A percentile compares a stretch with the other conserved stretches of the same genome.
Conservation (phyloP, 2,888 invertebrate genomes). For the Phytoseiulus persimilis region DNA sequence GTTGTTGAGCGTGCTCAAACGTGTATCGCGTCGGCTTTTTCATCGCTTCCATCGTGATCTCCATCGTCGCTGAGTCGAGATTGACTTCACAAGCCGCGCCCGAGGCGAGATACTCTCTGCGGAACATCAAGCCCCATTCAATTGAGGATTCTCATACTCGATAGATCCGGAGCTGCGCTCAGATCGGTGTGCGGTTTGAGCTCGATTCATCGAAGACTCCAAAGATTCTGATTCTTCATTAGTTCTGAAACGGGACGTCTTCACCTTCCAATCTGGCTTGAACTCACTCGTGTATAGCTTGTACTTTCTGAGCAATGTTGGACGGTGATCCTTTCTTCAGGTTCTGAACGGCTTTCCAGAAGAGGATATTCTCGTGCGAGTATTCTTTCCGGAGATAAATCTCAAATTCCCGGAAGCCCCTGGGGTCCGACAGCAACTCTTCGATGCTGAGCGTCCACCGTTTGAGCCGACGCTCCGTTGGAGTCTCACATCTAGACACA, state of each 20-base stretch:
- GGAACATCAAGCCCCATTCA: conserved; percentile 41
- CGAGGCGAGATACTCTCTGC: conserved; percentile 80
- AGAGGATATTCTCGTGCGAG: conserved; percentile 94
- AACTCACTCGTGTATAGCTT: conserved; percentile 79
- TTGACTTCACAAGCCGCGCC: conserved; percentile 94
- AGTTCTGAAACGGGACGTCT: not conserved
- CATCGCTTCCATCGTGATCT: conserved; percentile 71
- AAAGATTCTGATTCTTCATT: no score
- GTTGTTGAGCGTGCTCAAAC: conserved; percentile 86
- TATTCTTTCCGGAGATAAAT: conserved; percentile 90
- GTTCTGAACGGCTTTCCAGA: conserved; percentile 91
- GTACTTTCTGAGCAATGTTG: conserved; percentile 71
- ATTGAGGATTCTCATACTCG: not conserved
- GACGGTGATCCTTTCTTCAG: conserved; percentile 75
- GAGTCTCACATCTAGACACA: conserved; percentile 69
- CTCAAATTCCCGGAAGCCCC: conserved; percentile 78
- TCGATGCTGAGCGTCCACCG: conserved; percentile 91
- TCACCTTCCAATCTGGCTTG: no score
- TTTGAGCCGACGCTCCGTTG: conserved; percentile 84
- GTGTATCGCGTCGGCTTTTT: conserved; percentile 76
- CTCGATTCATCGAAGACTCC: no score
- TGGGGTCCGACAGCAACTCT: conserved; percentile 80
- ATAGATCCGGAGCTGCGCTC: no score
- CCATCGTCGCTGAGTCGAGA: conserved; percentile 92
- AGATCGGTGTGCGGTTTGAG: no score